These are phyloP conservation scores for Podiceps cristatus DNA, from an alignment of 2,113 vertebrate species.

Conservation along the genomic window DNA sequence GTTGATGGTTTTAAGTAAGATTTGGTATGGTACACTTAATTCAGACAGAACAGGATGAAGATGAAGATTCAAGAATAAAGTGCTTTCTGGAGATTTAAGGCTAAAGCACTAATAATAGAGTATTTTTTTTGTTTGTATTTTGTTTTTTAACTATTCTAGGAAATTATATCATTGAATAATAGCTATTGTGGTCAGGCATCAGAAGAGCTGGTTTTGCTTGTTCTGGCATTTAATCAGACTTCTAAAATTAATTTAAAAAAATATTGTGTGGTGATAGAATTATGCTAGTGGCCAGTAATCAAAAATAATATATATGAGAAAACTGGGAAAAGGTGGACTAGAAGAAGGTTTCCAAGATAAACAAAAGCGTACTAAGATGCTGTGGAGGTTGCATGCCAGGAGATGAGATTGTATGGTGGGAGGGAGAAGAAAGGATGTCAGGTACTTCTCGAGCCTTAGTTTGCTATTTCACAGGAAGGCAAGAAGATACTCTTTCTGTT, in stretches of 20 bases:
- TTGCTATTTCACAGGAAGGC: not conserved
- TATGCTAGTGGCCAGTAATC: not conserved
- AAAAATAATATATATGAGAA: not conserved
- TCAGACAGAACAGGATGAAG: not conserved
- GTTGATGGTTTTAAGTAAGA: not conserved
- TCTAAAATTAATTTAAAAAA: too few relatives aligned
- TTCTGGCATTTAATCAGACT: not conserved
- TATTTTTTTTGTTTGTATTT: not conserved
- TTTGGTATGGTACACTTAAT: not conserved
- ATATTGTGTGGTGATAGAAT: not conserved
- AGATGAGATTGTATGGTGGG: not conserved
- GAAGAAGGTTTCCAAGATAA: not conserved
- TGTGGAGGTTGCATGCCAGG: not conserved
- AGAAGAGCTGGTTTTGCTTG: not conserved
- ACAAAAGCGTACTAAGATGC: not conserved
- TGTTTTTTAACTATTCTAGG: not conserved
- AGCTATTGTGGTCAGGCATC: not conserved
- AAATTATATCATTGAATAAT: not conserved
- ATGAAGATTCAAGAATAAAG: not conserved
- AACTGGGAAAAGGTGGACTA: not conserved
- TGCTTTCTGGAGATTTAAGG: not conserved
- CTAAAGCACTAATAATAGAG: not conserved
- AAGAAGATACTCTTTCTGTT: not conserved
- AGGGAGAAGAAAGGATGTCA: not conserved
- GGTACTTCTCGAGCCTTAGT: not conserved